Evolutionary conservation across 1,140 invertebrate genomes (phyloP).

Genomic region (Eumaeus atala): DNA sequence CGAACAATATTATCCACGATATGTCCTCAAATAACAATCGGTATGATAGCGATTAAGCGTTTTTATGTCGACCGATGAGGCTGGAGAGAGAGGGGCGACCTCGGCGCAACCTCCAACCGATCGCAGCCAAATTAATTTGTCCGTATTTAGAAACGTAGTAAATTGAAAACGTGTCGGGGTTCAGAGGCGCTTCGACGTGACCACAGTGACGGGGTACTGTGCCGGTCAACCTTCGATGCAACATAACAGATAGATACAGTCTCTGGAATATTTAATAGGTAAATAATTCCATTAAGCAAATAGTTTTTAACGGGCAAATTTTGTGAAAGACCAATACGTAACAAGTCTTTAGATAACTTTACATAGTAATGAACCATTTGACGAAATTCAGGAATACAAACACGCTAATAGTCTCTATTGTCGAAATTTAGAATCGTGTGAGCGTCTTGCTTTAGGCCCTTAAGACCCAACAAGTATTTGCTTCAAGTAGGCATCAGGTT

Average conservation of each 20-base stretch:
- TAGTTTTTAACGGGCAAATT: too few relatives aligned
- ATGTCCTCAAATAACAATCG: neutral
- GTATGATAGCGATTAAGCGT: neutral
- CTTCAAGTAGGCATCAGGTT: too few relatives aligned
- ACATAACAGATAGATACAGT: neutral
- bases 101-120: conserved; percentile 38
- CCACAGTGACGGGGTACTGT: conserved; percentile 17
- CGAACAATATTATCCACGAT: neutral
- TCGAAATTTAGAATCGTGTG: too few relatives aligned
- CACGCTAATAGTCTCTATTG: too few relatives aligned
- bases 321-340: too few relatives aligned
- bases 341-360: too few relatives aligned
- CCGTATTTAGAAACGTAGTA: conserved; percentile 43
- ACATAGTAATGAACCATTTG: too few relatives aligned
- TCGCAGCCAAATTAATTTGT: conserved; percentile 45
- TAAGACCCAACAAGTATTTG: too few relatives aligned
- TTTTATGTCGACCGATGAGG: conserved; percentile 23
- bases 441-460: too few relatives aligned
- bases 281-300: too few relatives aligned
- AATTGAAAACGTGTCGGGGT: conserved; percentile 42
- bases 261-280: too few relatives aligned
- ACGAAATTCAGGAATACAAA: too few relatives aligned
- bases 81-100: conserved; percentile 37
- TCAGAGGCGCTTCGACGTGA: conserved; percentile 33
- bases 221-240: neutral